These are phyloP conservation scores for Drosophila kohkoa DNA, from an alignment of 1,140 invertebrate genomes.

Conservation along the genomic window DNA sequence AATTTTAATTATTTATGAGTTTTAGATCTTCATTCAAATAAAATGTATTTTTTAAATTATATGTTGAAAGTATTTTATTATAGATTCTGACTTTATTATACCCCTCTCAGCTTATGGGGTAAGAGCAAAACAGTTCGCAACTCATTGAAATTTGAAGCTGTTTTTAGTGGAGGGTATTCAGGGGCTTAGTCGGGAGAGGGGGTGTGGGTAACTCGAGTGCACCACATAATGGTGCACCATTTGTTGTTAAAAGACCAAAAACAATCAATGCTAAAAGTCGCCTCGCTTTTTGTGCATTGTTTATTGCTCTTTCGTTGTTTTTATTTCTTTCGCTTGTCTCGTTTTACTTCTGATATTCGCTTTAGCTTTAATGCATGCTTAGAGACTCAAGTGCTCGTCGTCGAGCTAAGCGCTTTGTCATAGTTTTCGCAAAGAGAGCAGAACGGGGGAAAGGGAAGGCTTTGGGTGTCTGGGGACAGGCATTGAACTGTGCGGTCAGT, in stretches of 20 bases:
- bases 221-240: conserved; percentile 24
- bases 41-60: too few species aligned
- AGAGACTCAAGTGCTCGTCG: conserved; percentile 24
- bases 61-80: too few species aligned
- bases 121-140: conserved; percentile 36
- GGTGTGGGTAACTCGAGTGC: not conserved
- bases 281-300: conserved; percentile 41
- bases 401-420: conserved; percentile 33
- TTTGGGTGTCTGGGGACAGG: conserved; percentile 3
- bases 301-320: conserved; percentile 28
- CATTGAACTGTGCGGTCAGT: conserved; percentile 48
- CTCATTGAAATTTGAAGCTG: conserved; percentile 54
- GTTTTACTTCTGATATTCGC: conserved; percentile 29
- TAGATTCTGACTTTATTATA: too few species aligned
- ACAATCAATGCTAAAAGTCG: conserved; percentile 49
- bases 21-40: too few species aligned
- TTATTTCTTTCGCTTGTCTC: conserved; percentile 11
- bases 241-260: conserved; percentile 31
- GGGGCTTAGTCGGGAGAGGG: not conserved
- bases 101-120: too few species aligned
- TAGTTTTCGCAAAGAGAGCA: conserved; percentile 13
- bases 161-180: not conserved
- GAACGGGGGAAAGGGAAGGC: not conserved
- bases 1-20: too few species aligned
- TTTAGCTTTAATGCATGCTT: conserved; percentile 26